Percentiles rank a stretch among this genome's conserved stretches.
These are phyloP conservation scores for Gallinago stenura DNA, from an alignment of 2,797 vertebrate genomes.

Conservation along the genomic window DNA sequence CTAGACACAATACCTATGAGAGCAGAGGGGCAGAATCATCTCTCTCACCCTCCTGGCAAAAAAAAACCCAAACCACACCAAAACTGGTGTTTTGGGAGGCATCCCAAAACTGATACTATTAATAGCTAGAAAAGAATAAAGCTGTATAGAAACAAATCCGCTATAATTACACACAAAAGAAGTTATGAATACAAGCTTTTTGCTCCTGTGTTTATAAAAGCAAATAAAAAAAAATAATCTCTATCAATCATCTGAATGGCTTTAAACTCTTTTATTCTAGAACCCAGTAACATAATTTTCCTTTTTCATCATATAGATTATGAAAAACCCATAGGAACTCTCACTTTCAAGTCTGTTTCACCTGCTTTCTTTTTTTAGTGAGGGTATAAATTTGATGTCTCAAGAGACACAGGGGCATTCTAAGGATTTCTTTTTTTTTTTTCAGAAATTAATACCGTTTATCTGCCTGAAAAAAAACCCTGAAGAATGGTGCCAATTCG, in stretches of 20 bases:
- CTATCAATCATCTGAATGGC: not conserved
- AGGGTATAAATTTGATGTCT: not conserved
- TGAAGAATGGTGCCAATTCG: not conserved
- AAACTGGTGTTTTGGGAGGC: not conserved
- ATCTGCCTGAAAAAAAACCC: not conserved
- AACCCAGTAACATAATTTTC: not conserved
- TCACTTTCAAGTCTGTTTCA: not conserved
- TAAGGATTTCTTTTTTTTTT: not conserved
- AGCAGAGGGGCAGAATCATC: not conserved
- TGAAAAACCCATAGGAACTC: not conserved
- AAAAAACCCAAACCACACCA: not conserved
- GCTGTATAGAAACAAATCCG: not conserved
- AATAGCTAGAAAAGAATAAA: not conserved
- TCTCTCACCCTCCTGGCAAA: not conserved
- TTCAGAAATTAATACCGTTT: not conserved
- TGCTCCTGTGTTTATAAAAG: not conserved
- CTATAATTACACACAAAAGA: not conserved
- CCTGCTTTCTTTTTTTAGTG: not conserved
- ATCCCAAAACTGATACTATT: not conserved
- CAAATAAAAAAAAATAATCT: not conserved
- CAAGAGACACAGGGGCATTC: not conserved
- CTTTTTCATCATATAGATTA: not conserved
- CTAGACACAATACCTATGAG: not conserved
- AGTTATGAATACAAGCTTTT: not conserved
- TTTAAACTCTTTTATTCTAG: not conserved